These are phyloP conservation scores for Eupsilia transversa DNA, from an alignment of 2,888 invertebrate genomes.

Conservation along the genomic window DNA sequence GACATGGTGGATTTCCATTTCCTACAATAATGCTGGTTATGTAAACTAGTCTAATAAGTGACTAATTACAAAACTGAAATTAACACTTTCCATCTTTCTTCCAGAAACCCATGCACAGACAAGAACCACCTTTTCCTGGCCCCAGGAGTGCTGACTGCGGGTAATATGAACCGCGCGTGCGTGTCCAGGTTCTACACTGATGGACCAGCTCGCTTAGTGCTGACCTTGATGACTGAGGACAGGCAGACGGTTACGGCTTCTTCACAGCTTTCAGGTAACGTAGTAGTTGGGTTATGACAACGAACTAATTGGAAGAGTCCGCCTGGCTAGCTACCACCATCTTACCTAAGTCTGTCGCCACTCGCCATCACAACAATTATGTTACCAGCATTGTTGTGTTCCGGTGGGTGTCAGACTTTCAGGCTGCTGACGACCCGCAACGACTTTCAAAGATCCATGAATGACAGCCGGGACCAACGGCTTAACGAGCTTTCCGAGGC, in stretches of 20 bases:
- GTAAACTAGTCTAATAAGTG: no score
- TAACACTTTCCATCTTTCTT: background rate
- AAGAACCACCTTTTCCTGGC: conserved; percentile 83
- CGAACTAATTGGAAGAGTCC: background rate
- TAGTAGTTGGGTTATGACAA: background rate
- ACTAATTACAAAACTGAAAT: background rate
- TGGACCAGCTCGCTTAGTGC: conserved; percentile 76
- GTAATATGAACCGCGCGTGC: conserved; percentile 82
- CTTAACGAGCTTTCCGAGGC: no score
- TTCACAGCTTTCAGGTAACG: conserved; percentile 78
- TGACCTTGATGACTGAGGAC: conserved; percentile 76
- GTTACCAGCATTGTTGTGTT: no score
- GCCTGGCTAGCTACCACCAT: no score
- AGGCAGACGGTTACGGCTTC: conserved; percentile 72
- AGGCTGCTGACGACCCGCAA: no score
- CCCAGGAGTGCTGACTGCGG: conserved; percentile 85
- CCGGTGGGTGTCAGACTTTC: no score
- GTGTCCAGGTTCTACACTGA: conserved; percentile 84
- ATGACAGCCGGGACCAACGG: no score
- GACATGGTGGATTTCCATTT: background rate
- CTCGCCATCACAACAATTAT: no score
- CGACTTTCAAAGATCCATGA: no score
- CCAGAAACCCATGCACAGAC: conserved; percentile 81
- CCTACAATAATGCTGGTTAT: background rate
- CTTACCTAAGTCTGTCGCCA: no score